Evolutionary conservation across 2,113 vertebrate species (phyloP).

Genomic region (Pampusana beccarii): DNA sequence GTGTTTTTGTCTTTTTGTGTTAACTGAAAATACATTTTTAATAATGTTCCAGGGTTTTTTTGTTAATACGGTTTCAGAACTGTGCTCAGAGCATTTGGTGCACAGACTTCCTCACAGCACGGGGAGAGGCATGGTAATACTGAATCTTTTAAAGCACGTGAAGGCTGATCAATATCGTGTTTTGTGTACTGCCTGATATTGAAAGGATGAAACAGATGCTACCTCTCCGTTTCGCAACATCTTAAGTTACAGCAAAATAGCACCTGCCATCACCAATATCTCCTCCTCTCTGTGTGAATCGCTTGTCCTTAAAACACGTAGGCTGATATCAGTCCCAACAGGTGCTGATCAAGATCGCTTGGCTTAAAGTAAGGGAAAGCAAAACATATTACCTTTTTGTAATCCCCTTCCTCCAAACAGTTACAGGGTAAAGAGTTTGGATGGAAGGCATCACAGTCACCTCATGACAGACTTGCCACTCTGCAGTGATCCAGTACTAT

Average conservation of each 20-base stretch:
- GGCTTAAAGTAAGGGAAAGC: neutral
- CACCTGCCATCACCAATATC: neutral
- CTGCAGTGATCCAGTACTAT: neutral
- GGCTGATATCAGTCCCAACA: neutral
- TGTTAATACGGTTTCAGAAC: constrained; percentile 13
- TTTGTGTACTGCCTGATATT: neutral
- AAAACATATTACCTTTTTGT: no score
- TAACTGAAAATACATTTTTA: constrained; percentile 47
- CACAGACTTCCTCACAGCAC: neutral
- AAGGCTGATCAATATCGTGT: neutral
- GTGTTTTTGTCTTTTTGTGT: constrained; percentile 31
- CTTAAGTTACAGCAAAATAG: neutral
- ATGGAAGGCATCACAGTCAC: neutral
- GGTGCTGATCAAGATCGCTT: neutral
- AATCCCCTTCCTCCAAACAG: neutral
- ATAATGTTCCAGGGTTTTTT: neutral
- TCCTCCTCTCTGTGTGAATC: neutral
- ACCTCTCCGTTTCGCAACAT: neutral
- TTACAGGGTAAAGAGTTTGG: neutral
- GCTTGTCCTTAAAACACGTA: neutral
- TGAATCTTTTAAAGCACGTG: neutral
- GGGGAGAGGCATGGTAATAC: neutral
- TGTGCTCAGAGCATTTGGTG: neutral
- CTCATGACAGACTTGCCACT: neutral
- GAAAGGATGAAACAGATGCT: neutral